These are phyloP conservation scores for Indri indri DNA, from an alignment of 2,113 vertebrate species.

Conservation along the genomic window DNA sequence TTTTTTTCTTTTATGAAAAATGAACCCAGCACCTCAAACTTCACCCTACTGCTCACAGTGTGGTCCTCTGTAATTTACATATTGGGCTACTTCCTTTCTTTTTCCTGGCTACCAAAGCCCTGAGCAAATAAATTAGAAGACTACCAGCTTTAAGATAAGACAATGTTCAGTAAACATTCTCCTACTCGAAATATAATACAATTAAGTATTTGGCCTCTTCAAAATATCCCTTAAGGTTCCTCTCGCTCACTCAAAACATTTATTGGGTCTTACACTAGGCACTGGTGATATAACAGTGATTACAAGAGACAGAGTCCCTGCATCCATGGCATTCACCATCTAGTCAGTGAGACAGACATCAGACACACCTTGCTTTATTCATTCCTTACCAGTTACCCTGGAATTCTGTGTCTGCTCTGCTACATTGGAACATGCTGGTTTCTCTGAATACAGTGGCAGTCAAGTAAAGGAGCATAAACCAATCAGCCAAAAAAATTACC, in stretches of 20 bases:
- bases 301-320: not conserved
- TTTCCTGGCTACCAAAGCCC: not conserved
- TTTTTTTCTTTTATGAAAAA: constrained; percentile 19
- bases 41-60: not conserved
- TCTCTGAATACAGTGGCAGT: not conserved
- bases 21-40: not conserved
- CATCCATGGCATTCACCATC: not conserved
- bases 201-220: not conserved
- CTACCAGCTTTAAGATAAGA: not conserved
- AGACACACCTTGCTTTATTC: not conserved
- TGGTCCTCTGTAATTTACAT: not conserved
- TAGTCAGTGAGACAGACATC: not conserved
- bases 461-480: not conserved
- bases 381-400: not conserved
- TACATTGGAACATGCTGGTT: not conserved
- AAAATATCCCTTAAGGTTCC: not conserved
- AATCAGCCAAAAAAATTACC: not conserved
- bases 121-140: not conserved
- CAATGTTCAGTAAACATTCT: not conserved
- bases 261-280: not conserved
- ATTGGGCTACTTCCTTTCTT: not conserved
- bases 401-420: not conserved
- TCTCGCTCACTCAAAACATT: not conserved
- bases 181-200: not conserved
- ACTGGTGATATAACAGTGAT: not conserved